phyloP scores from a whole-genome alignment of 53 echinoderm and acorn worm genomes.

The Holothuria scabra region DNA sequence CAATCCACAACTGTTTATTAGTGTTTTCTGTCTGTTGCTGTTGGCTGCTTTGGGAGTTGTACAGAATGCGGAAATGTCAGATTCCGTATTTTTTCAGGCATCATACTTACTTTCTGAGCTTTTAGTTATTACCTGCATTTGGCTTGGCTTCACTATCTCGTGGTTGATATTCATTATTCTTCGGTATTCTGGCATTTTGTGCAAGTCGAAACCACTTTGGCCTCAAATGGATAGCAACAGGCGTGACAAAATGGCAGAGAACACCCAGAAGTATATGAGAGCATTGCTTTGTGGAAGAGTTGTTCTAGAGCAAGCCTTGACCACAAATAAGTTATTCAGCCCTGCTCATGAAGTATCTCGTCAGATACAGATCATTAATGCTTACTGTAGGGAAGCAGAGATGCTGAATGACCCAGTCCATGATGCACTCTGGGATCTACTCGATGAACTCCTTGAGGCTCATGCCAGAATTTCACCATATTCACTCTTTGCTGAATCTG shows the following conservation, averaged over 20 bases:
- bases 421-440: constrained; percentile 94
- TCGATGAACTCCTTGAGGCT: constrained; percentile 97
- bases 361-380: constrained; percentile 98
- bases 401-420: constrained; percentile 85
- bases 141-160: constrained; percentile 68
- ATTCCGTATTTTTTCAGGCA: constrained; percentile 86
- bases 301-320: constrained; percentile 86
- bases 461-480: constrained; percentile 83
- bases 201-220: constrained; percentile 82
- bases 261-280: constrained; percentile 84
- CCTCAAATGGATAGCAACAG: constrained; percentile 80
- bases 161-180: constrained; percentile 84
- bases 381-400: constrained; percentile 97
- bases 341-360: constrained; percentile 93
- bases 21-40: constrained; percentile 72
- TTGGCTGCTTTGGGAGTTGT: constrained; percentile 82
- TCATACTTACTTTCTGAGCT: constrained; percentile 79
- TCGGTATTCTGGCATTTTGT: constrained; percentile 77
- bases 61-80: constrained; percentile 73
- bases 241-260: constrained; percentile 71
- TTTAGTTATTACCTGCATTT: constrained; percentile 62
- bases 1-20: constrained; percentile 81
- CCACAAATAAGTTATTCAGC: constrained; percentile 86
- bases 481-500: constrained; percentile 89
- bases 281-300: constrained; percentile 90